These are phyloP conservation scores for Drosophila peninsularis DNA, from an alignment of 2,888 invertebrate genomes.

Conservation along the genomic window DNA sequence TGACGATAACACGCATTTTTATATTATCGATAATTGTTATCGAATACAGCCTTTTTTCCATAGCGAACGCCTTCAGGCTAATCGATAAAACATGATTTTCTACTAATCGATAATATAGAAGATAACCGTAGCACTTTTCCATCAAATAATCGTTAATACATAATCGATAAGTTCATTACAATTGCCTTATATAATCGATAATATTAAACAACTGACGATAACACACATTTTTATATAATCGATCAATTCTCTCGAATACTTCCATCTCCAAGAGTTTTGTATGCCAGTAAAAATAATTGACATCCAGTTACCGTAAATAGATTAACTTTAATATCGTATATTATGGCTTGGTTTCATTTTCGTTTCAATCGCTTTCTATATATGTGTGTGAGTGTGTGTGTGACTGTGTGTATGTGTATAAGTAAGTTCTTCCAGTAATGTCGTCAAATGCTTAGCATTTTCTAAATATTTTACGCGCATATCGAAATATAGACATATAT, in stretches of 20 bases:
- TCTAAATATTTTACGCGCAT: slow-evolving; percentile 46
- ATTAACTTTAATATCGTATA: slow-evolving; percentile 66
- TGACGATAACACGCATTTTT: not conserved
- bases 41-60: too few species aligned
- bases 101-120: not conserved
- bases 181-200: not conserved
- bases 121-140: too few species aligned
- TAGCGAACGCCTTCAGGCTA: not conserved
- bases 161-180: not conserved
- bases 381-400: not conserved
- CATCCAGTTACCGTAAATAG: slow-evolving; percentile 41
- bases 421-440: slow-evolving; percentile 15
- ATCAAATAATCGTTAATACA: too few species aligned
- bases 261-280: not conserved
- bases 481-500: slow-evolving; percentile 60
- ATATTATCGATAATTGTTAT: not conserved
- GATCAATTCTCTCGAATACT: not conserved
- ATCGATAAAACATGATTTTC: not conserved
- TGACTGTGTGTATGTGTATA: not conserved
- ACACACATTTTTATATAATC: not conserved
- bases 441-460: slow-evolving; percentile 71
- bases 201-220: not conserved
- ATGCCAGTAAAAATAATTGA: not conserved
- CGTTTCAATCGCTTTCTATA: slow-evolving; percentile 32
- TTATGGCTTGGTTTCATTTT: slow-evolving; percentile 70